Base-by-base conservation (phyloP, 1,140 invertebrate species). In the Lutraria rhynchaena region DNA sequence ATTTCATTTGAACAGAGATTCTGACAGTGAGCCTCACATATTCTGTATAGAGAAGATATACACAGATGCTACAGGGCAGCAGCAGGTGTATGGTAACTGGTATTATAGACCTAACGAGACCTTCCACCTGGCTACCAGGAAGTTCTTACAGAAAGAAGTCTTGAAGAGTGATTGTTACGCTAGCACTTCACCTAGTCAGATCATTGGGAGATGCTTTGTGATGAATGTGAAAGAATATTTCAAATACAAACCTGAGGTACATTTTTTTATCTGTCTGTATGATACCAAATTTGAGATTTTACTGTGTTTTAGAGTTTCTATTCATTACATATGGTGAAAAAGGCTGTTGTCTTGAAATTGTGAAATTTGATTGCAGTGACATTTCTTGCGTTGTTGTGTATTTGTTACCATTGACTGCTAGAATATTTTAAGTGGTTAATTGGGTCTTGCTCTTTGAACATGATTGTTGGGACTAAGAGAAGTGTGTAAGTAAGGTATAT, bases 151-250 rank as follows among this genome's bases (percentile, higher is more conserved):
- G 33, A 87, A 98, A 92, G 98, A 99, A 92, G 96, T 99, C 17
- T 99, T 99, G 90, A 97, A 98, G 92, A 99, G 97, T 81, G 97
- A 98, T 85, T 94, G 96, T 80, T 95, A 96, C 87, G 94, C 96
- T 83, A 96, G 96, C 4, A 94, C 97, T 22, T 95, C 96, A 0
- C 93, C 99, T 84, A 95, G 96, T 81, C 96, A 98, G 90, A 95
- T 99, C 27, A 93, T 96, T n/a, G 98, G 98, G 3, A 95, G 96
- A 83, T 99, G 98, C 91, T 97, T 95, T 91, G 97, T 99, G 19
- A 95, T 99, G 94, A 97, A 96, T 90, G 96, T 99, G 1, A 98
- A 97, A 70, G 98, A 99, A 89, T 99, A 99, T 92, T 97, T 99
- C 88, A 96, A 97, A 87, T 95, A 95, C 89, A 95, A 95, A 83